phyloP scores from a whole-genome alignment of 1,140 invertebrate species.

The Vanessa tameamea region DNA sequence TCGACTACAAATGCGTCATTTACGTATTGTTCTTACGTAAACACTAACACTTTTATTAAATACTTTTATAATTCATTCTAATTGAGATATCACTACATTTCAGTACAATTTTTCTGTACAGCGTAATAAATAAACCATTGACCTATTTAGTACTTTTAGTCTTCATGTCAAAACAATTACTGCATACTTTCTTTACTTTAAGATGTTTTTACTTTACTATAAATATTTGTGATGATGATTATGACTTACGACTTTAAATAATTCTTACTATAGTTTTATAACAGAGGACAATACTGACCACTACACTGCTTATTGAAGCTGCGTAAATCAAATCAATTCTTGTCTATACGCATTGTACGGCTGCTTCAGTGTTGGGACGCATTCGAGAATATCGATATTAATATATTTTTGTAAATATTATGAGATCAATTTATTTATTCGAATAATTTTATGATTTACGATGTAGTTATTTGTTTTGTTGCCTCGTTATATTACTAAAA shows the following conservation, averaged over 20 bases:
- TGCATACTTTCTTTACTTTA: neutral
- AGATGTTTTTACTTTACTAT: neutral
- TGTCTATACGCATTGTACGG: slow-evolving; percentile 28
- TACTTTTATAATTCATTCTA: too few relatives aligned
- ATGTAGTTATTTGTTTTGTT: too few relatives aligned
- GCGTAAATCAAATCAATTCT: slow-evolving; percentile 44
- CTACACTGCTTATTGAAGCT: slow-evolving; percentile 29
- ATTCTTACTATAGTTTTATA: neutral
- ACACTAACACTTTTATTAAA: too few relatives aligned
- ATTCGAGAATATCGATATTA: neutral
- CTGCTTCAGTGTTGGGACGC: neutral
- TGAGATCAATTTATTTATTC: too few relatives aligned
- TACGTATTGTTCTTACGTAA: too few relatives aligned
- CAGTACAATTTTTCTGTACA: too few relatives aligned
- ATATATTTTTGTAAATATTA: neutral
- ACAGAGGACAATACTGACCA: slow-evolving; percentile 13
- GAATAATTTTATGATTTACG: too few relatives aligned
- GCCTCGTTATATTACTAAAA: too few relatives aligned
- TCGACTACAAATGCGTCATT: too few relatives aligned
- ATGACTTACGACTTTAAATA: neutral
- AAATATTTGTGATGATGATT: neutral
- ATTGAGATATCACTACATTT: too few relatives aligned
- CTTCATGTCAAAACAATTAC: neutral
- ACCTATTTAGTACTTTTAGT: too few relatives aligned
- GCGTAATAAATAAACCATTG: too few relatives aligned